These are phyloP conservation scores for Saccostrea echinata DNA, from an alignment of 1,140 invertebrate species.

Conservation along the genomic window DNA sequence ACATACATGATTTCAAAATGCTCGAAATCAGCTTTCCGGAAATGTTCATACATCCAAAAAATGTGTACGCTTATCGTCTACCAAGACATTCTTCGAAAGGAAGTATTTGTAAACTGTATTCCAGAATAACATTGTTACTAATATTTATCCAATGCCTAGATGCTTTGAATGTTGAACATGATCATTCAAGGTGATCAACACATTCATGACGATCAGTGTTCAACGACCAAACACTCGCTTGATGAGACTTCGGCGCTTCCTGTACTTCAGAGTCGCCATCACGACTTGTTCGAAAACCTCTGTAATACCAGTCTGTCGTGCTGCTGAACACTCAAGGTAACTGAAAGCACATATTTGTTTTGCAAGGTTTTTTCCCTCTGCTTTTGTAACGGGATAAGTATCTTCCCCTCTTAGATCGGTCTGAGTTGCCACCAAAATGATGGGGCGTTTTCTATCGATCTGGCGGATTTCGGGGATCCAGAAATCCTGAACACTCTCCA, in stretches of 20 bases:
- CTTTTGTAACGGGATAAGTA: constrained; percentile 82
- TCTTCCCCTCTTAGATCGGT: constrained; percentile 61
- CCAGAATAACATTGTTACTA: too few relatives aligned
- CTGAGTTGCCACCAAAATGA: constrained; percentile 87
- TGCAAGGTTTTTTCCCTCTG: constrained; percentile 89
- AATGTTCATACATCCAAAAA: too few relatives aligned
- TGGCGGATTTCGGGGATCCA: constrained; percentile 83
- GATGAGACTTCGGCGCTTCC: constrained; percentile 68
- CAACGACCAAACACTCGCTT: constrained; percentile 47
- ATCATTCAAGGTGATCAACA: too few relatives aligned
- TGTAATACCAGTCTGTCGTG: constrained; percentile 94
- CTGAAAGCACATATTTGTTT: constrained; percentile 14
- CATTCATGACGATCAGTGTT: not conserved
- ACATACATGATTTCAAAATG: too few relatives aligned
- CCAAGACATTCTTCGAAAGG: too few relatives aligned
- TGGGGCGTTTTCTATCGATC: constrained; percentile 84
- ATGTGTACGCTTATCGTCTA: too few relatives aligned
- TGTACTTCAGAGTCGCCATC: constrained; percentile 84
- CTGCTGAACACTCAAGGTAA: constrained; percentile 94
- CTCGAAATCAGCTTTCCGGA: too few relatives aligned
- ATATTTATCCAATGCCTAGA: too few relatives aligned
- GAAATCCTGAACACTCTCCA: constrained; percentile 98
- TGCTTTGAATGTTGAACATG: too few relatives aligned
- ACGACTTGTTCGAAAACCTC: constrained; percentile 94
- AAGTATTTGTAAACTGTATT: too few relatives aligned